Percentiles rank a stretch among this genome's conserved stretches.
Conservation (phyloP, 2,888 invertebrate species). For the Creontiades dilutus region DNA sequence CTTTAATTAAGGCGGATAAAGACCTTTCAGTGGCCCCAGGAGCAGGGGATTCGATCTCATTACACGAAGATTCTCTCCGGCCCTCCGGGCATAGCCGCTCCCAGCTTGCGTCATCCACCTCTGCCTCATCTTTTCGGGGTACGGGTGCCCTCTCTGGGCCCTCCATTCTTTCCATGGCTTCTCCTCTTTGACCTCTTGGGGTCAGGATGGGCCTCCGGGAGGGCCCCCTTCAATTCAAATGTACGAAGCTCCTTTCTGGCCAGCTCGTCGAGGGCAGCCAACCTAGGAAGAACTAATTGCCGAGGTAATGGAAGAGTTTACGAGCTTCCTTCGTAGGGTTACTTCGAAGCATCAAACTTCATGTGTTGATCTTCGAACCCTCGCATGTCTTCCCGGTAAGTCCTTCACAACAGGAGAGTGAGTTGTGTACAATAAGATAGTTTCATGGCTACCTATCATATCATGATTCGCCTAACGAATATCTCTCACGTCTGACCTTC, state of each 20-base stretch:
- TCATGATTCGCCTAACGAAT: too few relatives aligned
- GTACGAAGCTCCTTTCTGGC: constrained; percentile 18
- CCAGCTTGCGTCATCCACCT: constrained; percentile 40
- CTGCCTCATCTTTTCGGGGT: constrained; percentile 27
- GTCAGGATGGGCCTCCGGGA: constrained; percentile 11
- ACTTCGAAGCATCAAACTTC: not conserved
- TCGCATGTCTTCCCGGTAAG: not conserved
- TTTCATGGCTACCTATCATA: too few relatives aligned
- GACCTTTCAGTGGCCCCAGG: constrained; percentile 40
- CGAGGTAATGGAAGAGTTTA: not conserved
- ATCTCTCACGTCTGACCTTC: too few relatives aligned
- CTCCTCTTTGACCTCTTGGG: constrained; percentile 51
- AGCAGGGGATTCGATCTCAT: constrained; percentile 28
- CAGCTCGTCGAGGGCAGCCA: not conserved
- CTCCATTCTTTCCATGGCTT: not conserved
- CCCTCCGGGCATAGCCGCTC: constrained; percentile 25
- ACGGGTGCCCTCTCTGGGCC: constrained; percentile 1
- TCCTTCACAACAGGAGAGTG: not conserved
- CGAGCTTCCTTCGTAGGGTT: not conserved
- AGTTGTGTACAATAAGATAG: too few relatives aligned
- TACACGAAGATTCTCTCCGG: constrained; percentile 43
- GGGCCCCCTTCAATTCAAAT: constrained; percentile 44
- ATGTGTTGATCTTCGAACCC: not conserved
- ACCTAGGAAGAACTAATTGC: constrained; percentile 32
- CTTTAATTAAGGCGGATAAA: constrained; percentile 66